Evolutionary conservation across 2,113 vertebrate genomes (phyloP).

Genomic region (Chionis minor): DNA sequence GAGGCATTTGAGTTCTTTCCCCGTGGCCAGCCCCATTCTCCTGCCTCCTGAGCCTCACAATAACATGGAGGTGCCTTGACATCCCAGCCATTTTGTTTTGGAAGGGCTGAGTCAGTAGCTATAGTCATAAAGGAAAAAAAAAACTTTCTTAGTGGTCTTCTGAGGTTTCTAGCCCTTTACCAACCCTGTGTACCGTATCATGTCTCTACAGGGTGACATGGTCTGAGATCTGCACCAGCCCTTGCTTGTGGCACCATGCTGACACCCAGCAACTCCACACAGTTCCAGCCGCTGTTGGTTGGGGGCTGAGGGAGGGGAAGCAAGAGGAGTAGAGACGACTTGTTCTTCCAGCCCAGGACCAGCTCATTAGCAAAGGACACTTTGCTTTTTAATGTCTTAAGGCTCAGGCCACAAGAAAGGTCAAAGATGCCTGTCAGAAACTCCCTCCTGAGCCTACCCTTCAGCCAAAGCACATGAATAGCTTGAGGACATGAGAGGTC

Average conservation of each 20-base stretch:
- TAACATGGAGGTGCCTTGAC: no score
- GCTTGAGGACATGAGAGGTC: not conserved
- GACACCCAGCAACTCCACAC: not conserved
- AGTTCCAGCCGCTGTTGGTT: not conserved
- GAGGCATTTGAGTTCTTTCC: not conserved
- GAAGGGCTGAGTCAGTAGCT: not conserved
- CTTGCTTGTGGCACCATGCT: not conserved
- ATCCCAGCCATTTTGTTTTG: not conserved
- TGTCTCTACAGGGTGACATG: not conserved
- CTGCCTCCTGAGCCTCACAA: not conserved
- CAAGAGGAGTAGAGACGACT: not conserved
- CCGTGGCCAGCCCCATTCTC: not conserved
- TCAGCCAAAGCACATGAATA: not conserved
- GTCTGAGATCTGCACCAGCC: not conserved
- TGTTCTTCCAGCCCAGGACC: not conserved
- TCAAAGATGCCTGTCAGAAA: not conserved
- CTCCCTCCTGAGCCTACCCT: not conserved
- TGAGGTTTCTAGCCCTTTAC: not conserved
- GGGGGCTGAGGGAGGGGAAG: not conserved
- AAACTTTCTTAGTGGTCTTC: not conserved
- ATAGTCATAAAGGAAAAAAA: fast-evolving
- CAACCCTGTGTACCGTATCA: fast-evolving
- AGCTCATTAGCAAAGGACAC: not conserved
- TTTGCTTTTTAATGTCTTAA: not conserved
- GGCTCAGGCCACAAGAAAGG: not conserved